Conservation (phyloP, 2,113 vertebrate species). For the Pollachius pollachius region DNA sequence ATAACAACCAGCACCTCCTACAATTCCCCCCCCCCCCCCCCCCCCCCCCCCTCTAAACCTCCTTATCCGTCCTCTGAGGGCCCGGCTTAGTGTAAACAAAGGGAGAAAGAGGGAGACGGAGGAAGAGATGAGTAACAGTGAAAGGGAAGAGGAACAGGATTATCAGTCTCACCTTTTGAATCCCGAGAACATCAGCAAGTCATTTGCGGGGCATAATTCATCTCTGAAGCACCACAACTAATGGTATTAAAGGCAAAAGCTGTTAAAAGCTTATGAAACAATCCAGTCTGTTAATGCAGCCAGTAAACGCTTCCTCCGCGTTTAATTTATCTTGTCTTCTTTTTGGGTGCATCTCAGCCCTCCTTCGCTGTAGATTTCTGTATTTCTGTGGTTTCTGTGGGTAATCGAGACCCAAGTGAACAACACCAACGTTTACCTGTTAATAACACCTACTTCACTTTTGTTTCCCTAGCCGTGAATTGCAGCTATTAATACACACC, state of each 20-base stretch:
- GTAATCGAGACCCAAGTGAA: too few species aligned
- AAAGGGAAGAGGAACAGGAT: slow-evolving; percentile 66
- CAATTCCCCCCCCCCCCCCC: not conserved
- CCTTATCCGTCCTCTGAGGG: slow-evolving; percentile 68
- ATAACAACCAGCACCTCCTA: too few species aligned
- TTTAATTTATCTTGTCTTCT: slow-evolving; percentile 1
- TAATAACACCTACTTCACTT: too few species aligned
- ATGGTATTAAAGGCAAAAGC: slow-evolving; percentile 54
- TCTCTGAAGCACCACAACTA: slow-evolving; percentile 63
- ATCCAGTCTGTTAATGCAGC: slow-evolving; percentile 32
- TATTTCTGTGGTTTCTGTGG: too few species aligned
- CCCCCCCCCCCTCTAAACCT: slow-evolving; percentile 58
- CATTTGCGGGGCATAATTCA: slow-evolving; percentile 66
- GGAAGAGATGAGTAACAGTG: slow-evolving; percentile 46
- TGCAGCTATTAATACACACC: too few species aligned
- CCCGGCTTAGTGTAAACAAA: slow-evolving; percentile 73
- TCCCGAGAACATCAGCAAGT: slow-evolving; percentile 62
- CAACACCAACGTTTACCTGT: too few species aligned
- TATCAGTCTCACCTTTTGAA: slow-evolving; percentile 62
- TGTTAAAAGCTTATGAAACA: slow-evolving; percentile 47
- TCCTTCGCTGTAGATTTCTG: slow-evolving; percentile 5
- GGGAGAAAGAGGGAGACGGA: slow-evolving; percentile 50
- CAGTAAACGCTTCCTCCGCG: slow-evolving; percentile 23
- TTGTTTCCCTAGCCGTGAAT: too few species aligned
- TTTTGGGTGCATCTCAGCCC: not conserved